Percentiles rank a stretch among this genome's conserved stretches.
These are phyloP conservation scores for Lepidothrix coronata DNA, from an alignment of 2,113 vertebrate genomes.

Conservation along the genomic window DNA sequence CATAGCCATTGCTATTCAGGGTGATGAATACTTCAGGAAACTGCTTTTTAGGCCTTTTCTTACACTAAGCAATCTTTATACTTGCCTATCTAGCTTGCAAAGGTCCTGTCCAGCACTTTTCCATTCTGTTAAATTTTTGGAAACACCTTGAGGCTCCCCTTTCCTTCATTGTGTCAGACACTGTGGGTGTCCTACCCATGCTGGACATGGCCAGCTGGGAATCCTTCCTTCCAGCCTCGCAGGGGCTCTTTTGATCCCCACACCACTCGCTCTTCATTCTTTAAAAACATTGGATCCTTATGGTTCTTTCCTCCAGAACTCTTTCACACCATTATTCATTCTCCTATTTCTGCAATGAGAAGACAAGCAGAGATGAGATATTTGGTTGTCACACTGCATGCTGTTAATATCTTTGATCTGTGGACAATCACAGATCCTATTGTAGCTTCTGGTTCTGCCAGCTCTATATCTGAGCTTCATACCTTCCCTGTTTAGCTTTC, in stretches of 20 bases:
- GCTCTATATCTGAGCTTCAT: background rate
- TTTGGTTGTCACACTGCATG: slow-evolving; percentile 6
- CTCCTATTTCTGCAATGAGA: background rate
- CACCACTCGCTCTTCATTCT: background rate
- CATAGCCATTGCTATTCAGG: background rate
- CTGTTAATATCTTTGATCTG: slow-evolving; percentile 23
- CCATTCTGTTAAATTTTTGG: background rate
- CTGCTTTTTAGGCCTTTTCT: background rate
- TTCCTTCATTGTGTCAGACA: background rate
- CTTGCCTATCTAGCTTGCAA: background rate
- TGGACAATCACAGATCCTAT: background rate
- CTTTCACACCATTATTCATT: background rate
- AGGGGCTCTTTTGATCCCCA: background rate
- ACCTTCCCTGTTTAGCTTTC: background rate
- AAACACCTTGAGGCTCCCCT: background rate
- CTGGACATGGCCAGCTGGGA: background rate
- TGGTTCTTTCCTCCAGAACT: background rate
- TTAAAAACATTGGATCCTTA: background rate
- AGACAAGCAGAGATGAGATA: slow-evolving; percentile 15
- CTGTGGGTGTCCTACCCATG: background rate
- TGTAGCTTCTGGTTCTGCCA: background rate
- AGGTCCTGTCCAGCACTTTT: background rate
- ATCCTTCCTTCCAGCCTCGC: background rate
- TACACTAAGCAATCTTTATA: background rate
- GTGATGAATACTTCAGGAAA: background rate